Evolutionary conservation across 2,888 invertebrate genomes (phyloP).

Genomic region (Eilema caniola): DNA sequence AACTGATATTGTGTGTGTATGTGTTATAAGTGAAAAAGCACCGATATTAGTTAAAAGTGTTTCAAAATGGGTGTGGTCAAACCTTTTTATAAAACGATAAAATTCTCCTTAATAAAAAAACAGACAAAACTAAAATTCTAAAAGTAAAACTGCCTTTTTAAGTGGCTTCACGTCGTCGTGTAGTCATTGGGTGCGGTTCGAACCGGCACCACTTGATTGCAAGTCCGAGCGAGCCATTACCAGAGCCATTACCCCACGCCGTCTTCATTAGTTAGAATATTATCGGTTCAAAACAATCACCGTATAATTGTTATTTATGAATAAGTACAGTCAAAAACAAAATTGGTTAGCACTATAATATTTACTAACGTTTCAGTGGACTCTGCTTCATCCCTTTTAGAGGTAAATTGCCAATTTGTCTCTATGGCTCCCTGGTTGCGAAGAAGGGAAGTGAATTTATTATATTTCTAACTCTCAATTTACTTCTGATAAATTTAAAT

Average conservation of each 20-base stretch:
- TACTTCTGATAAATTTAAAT: too few relatives aligned
- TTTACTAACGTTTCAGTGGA: background rate
- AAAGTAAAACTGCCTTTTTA: background rate
- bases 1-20: too few relatives aligned
- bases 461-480: too few relatives aligned
- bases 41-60: too few relatives aligned
- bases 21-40: too few relatives aligned
- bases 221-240: background rate
- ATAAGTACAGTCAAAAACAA: background rate
- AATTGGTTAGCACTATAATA: background rate
- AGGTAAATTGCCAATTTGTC: too few relatives aligned
- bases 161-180: conserved; percentile 1
- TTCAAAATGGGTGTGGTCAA: too few relatives aligned
- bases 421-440: too few relatives aligned
- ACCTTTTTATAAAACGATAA: too few relatives aligned
- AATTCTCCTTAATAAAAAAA: too few relatives aligned
- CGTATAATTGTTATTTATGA: background rate
- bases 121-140: background rate
- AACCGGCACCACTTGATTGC: background rate
- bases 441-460: too few relatives aligned
- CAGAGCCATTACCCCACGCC: background rate
- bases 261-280: conserved; percentile 4
- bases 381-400: background rate
- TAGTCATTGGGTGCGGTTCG: background rate
- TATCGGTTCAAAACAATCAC: background rate